Conservation (phyloP, 2,113 vertebrate species). For the Gymnarchus niloticus region DNA sequence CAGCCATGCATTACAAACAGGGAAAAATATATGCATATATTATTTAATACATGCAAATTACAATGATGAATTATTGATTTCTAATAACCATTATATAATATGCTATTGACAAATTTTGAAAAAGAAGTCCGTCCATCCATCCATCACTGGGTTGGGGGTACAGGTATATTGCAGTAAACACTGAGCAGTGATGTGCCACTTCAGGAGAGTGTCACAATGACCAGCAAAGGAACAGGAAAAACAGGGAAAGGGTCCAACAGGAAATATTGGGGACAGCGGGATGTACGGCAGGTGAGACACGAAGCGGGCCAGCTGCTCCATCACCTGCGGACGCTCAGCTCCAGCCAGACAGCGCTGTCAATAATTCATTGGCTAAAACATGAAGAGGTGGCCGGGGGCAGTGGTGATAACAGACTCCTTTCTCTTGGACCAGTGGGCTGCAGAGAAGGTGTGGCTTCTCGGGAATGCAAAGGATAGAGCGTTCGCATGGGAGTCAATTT, state of each 20-base stretch:
- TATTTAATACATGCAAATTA: background rate
- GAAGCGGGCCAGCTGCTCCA: background rate
- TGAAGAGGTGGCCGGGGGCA: slow-evolving; percentile 18
- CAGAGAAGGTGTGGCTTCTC: background rate
- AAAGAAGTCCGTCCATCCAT: background rate
- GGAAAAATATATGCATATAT: background rate
- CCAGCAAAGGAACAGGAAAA: background rate
- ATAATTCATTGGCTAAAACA: slow-evolving; percentile 32
- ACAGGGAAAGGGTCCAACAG: background rate
- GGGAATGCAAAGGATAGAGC: background rate
- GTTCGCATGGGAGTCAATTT: background rate
- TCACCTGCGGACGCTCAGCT: slow-evolving; percentile 1
- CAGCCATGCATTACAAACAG: background rate
- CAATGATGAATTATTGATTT: background rate
- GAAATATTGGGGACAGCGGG: background rate
- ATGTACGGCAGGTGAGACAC: background rate
- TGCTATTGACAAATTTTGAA: background rate
- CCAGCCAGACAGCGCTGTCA: slow-evolving; percentile 25
- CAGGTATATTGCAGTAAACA: background rate
- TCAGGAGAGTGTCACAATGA: slow-evolving; percentile 7
- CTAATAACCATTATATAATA: background rate
- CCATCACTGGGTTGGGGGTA: background rate
- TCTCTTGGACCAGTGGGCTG: background rate
- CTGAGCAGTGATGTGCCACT: background rate
- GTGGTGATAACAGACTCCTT: background rate